Conservation (phyloP, 1,140 invertebrate genomes). For the Microplitis demolitor region DNA sequence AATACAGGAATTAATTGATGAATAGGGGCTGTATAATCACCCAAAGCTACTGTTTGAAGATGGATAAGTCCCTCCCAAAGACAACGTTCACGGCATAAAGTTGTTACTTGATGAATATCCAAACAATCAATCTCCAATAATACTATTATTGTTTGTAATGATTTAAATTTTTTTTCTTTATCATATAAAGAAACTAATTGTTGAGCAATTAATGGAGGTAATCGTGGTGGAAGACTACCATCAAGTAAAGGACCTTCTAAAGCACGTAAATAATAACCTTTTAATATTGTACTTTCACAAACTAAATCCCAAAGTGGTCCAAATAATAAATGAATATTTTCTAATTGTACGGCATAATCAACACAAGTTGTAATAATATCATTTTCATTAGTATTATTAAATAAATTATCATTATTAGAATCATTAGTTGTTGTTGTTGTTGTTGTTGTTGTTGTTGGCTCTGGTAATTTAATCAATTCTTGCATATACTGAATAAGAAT, state of each 20-base stretch:
- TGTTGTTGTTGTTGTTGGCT: too few species aligned
- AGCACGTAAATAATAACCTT: conserved; percentile 59
- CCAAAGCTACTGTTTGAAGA: conserved; percentile 83
- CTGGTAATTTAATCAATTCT: conserved; percentile 61
- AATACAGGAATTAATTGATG: conserved; percentile 74
- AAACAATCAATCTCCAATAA: conserved; percentile 82
- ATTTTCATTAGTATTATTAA: conserved; percentile 39
- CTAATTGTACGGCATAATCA: conserved; percentile 56
- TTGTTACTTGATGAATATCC: conserved; percentile 88
- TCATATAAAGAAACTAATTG: conserved; percentile 69
- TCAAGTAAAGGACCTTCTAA: conserved; percentile 63
- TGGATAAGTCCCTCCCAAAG: conserved; percentile 89
- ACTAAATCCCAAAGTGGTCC: conserved; percentile 63
- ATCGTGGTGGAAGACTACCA: conserved; percentile 55
- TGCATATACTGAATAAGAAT: conserved; percentile 63
- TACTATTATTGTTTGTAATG: conserved; percentile 80
- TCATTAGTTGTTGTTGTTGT: too few species aligned
- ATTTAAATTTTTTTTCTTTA: conserved; percentile 62
- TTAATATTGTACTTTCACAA: conserved; percentile 51
- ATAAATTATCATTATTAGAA: too few species aligned
- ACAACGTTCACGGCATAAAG: conserved; percentile 76
- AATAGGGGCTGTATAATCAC: conserved; percentile 83
- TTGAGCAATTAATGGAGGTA: conserved; percentile 73
- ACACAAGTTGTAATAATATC: conserved; percentile 53
- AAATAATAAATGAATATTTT: conserved; percentile 62